Conservation (phyloP, 2,113 vertebrate genomes). For the Pangasianodon hypophthalmus region DNA sequence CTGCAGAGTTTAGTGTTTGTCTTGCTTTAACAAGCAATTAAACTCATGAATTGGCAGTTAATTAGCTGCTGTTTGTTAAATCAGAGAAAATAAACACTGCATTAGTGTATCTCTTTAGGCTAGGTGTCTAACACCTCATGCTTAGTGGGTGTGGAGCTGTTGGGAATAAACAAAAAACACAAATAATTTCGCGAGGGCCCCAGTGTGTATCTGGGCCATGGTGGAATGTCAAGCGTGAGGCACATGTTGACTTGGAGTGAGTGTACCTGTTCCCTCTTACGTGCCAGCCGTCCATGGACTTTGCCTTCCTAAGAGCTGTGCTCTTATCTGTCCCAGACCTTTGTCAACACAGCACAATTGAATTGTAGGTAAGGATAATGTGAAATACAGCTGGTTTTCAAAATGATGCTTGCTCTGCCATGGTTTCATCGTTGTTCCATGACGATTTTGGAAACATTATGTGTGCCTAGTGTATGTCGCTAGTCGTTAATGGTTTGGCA, state of each 20-base stretch:
- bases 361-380: not conserved
- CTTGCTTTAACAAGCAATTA: not conserved
- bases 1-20: not conserved
- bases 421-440: not conserved
- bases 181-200: too few species aligned
- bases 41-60: not conserved
- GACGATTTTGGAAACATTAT: not conserved
- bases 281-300: conserved; percentile 31
- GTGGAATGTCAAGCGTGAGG: not conserved
- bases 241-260: not conserved
- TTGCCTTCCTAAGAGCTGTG: conserved; percentile 21
- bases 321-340: conserved; percentile 15
- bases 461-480: not conserved
- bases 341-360: conserved; percentile 26
- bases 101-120: not conserved
- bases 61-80: not conserved
- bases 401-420: too few species aligned
- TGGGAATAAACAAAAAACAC: not conserved
- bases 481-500: not conserved
- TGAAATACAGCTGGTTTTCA: not conserved
- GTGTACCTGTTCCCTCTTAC: not conserved
- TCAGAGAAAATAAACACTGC: not conserved
- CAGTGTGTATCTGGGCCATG: not conserved
- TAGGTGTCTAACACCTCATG: not conserved
- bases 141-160: not conserved